Base-by-base conservation (phyloP, 2,113 vertebrate species). In the Boleophthalmus pectinirostris region DNA sequence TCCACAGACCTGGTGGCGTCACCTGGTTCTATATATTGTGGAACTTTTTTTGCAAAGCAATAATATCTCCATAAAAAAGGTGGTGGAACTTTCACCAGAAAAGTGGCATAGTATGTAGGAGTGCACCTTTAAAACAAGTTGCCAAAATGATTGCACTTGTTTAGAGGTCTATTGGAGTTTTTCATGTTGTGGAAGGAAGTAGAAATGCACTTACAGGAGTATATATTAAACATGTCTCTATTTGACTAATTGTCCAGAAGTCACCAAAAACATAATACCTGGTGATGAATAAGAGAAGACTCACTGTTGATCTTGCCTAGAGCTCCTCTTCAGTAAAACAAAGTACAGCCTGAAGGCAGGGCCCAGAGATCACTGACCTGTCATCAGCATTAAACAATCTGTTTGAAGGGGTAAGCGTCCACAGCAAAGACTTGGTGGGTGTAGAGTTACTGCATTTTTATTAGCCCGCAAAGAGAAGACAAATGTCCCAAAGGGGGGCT, bases 341-440 rank as follows among this genome's bases (percentile, higher is more conserved):
- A 64, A 76, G 79, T 74, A 75, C 60, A 77, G 85, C 84, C 86
- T 29, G 43, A 82, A 83, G 85, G 82, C 49, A 66, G 85, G 78
- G 83, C 65, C 82, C 87, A 82, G 85, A 80, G 85, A 60, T 89
- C 86, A 89, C 87, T 74, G 80, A 84, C 78, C 85, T 90, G 91
- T 92, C 89, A 91, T 92, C 89, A 84, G 90, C 88, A 90, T 93
- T 87, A 92, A 92, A 91, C 82, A 66, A 83, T 63, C 77, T 69
- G 81, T 93, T 93, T 93, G 89, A 93, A 89, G 90, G 88, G 84
- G 78, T 77, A 75, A 82, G 79, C 79, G 79, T 88, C 81, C 73
- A 80, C 78, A 84, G 72, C 69, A 81, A 71, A 77, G 76, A 81
- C 80, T 90, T 77, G 75, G 79, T 79, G 78, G 88, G 88, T 92